Evolutionary conservation across 2,888 invertebrate genomes (phyloP), one percentile per base, ranked within the genome.

Genomic region (Drosophila siamana): DNA sequence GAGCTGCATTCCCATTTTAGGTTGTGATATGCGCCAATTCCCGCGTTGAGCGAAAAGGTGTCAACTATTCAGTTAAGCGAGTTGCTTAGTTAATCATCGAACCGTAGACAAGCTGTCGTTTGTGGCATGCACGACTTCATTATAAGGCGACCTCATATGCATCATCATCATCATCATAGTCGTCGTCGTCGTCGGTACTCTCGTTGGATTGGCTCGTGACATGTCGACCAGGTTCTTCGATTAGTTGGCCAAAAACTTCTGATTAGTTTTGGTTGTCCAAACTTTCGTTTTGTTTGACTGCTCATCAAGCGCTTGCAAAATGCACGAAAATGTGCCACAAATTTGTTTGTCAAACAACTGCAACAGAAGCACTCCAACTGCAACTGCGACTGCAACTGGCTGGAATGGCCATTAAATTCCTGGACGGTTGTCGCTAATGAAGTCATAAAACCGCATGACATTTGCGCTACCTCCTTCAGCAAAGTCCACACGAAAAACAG

Each of bases 401-500:
- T 61, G 62, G 40, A 47, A 48, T 54, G 80, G 52, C 80, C 80
- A 84, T 80, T 80, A 83, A 83, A 80, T 80, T 84, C 84, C 80
- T 69, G 62, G 61, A 61, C 50, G 64, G 56, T 68, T 85, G 73
- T 79, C 83, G 84, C 91, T 91, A 91, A 91, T 91, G 92, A 91
- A 91, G 91, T 91, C 91, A 91, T 91, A 90, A 91, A 91, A 86
- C 88, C 84, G 85, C 91, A 91, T 91, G 91, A 91, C 90, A 89
- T 89, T 89, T 83, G 74, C 69, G 80, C 77, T 76, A 68, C 79
- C 82, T 70, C 57, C 57, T 19, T 48, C 52, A 66, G 57, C 69
- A 69, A 71, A 67, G 61, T 46, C 76, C 71, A 66, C 61, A 68
- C 57, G 56, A 66, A 30, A 69, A 69, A 52, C 71, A 66, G 86